A percentile compares a stretch with the other conserved stretches of the same genome.
These are phyloP conservation scores for Sparidentex hasta DNA, from an alignment of 2,797 vertebrate genomes.

Conservation along the genomic window DNA sequence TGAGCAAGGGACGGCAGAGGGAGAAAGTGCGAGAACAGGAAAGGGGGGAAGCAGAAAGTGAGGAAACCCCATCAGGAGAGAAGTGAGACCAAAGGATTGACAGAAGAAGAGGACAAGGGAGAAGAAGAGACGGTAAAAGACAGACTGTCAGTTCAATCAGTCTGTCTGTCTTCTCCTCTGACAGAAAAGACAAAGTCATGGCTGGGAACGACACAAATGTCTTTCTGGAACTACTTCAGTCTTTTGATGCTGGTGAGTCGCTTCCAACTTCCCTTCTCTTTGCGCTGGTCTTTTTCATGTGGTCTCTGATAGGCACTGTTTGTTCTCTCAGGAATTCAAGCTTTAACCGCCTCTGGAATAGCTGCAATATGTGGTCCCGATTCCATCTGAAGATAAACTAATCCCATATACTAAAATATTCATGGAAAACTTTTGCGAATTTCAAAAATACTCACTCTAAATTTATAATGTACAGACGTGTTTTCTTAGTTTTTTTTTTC, in stretches of 20 bases:
- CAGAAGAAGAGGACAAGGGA: conserved; percentile 46
- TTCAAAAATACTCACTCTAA: conserved; percentile 10
- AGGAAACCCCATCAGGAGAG: conserved; percentile 74
- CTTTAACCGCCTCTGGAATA: conserved; percentile 44
- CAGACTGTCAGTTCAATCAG: conserved; percentile 37
- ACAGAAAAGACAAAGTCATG: conserved; percentile 87
- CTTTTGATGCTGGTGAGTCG: conserved; percentile 93
- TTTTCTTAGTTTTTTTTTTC: conserved; percentile 29
- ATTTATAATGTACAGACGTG: conserved; percentile 14
- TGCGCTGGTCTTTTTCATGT: conserved; percentile 56
- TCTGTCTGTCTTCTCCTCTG: conserved; percentile 72
- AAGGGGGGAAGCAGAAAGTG: conserved; percentile 68
- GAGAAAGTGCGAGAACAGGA: conserved; percentile 72
- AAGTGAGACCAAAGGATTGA: conserved; percentile 59
- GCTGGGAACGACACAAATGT: conserved; percentile 87
- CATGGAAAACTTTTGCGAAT: neutral
- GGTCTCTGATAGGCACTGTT: conserved; percentile 43
- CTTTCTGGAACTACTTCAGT: conserved; percentile 88
- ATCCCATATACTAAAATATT: conserved; percentile 16
- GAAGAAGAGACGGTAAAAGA: conserved; percentile 53
- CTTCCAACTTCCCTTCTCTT: conserved; percentile 48
- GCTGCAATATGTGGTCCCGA: conserved; percentile 26
- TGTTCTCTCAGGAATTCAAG: conserved; percentile 55
- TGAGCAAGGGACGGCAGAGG: conserved; percentile 56
- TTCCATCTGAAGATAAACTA: conserved; percentile 25